These are phyloP conservation scores for Neoarius graeffei DNA, from an alignment of 2,113 vertebrate genomes.

Conservation along the genomic window DNA sequence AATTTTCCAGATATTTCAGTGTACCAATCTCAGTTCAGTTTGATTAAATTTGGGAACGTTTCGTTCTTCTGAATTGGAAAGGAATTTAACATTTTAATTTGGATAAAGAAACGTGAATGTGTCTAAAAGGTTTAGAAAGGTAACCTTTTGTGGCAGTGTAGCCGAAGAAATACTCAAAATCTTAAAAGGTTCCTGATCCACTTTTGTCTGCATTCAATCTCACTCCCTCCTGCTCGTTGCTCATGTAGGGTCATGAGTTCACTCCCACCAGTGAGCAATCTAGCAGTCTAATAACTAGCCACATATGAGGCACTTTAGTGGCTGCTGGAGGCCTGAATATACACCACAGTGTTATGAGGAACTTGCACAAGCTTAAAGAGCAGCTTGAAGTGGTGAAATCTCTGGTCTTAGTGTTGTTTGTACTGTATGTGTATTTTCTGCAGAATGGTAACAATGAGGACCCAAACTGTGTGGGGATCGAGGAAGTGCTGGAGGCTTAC, in stretches of 20 bases:
- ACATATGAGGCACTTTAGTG: constrained; percentile 11
- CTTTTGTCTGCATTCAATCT: constrained; percentile 7
- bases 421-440: constrained; percentile 1
- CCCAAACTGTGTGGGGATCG: constrained; percentile 82
- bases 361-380: background rate
- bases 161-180: background rate
- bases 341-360: background rate
- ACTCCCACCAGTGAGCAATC: background rate
- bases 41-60: background rate
- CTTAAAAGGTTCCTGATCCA: background rate
- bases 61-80: background rate
- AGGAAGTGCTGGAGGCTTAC: constrained; percentile 84
- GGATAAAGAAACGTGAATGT: background rate
- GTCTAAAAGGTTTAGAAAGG: background rate
- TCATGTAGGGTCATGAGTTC: background rate
- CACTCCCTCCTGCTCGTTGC: background rate
- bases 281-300: constrained; percentile 25
- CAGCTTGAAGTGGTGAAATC: background rate
- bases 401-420: background rate
- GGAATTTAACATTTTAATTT: background rate
- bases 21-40: background rate
- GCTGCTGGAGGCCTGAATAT: background rate
- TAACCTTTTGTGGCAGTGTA: background rate
- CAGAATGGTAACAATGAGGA: constrained; percentile 80
- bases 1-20: background rate